Conservation (phyloP, 2,113 vertebrate species). For the Microtus richardsoni region DNA sequence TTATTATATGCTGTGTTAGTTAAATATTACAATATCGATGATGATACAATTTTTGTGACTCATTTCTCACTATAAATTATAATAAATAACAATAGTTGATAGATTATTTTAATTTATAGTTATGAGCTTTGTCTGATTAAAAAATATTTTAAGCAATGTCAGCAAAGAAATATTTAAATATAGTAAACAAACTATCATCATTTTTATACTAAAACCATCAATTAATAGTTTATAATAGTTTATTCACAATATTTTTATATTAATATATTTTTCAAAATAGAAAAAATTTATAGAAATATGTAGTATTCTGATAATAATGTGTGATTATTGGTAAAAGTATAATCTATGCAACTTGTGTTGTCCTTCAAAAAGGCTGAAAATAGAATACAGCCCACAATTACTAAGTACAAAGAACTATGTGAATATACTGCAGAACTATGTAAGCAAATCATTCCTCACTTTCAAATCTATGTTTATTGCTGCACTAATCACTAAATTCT, state of each 20-base stretch:
- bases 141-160: neutral
- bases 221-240: neutral
- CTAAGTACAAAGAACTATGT: neutral
- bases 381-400: neutral
- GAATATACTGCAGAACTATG: neutral
- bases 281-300: neutral
- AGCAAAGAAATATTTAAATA: neutral
- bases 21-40: constrained; percentile 5
- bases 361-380: neutral
- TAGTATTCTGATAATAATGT: too few relatives aligned
- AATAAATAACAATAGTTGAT: neutral
- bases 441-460: neutral
- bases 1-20: neutral
- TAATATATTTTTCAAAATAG: neutral
- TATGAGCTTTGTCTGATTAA: neutral
- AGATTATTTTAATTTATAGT: neutral
- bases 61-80: neutral
- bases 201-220: neutral
- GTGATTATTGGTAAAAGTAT: neutral
- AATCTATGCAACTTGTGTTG: neutral
- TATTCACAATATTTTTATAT: neutral
- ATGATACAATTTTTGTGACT: neutral
- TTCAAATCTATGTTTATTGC: neutral
- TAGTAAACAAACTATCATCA: neutral
- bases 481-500: neutral